These are phyloP conservation scores for Orussus abietinus DNA, from an alignment of 1,140 invertebrate species.

Conservation along the genomic window DNA sequence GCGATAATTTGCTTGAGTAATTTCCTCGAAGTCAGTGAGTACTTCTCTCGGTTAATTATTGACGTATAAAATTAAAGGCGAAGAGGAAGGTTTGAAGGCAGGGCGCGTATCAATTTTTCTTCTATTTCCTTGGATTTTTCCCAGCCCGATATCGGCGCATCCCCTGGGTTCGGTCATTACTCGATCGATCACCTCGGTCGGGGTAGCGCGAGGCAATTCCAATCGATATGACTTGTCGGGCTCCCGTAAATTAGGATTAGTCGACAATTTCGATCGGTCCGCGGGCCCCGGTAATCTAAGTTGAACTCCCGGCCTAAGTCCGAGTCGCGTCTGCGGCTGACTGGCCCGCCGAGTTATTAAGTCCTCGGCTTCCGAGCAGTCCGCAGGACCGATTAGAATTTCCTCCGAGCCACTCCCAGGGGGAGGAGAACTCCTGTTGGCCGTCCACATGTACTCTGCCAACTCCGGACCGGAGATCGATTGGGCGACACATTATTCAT, in stretches of 20 bases:
- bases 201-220: constrained; percentile 10
- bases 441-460: too few species aligned
- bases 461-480: too few species aligned
- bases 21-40: too few species aligned
- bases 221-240: constrained; percentile 30
- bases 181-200: constrained; percentile 15
- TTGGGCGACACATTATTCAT: too few species aligned
- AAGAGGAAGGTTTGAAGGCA: too few species aligned
- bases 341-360: constrained; percentile 19
- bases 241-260: constrained; percentile 37
- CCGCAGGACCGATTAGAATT: constrained; percentile 31
- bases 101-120: constrained; percentile 1
- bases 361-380: constrained; percentile 11
- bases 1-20: too few species aligned
- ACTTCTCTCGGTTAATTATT: too few species aligned
- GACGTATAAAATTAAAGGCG: too few species aligned
- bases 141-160: too few species aligned
- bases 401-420: constrained; percentile 21
- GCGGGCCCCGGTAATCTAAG: constrained; percentile 25
- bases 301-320: constrained; percentile 23
- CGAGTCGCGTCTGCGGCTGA: constrained; percentile 16
- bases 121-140: neutral
- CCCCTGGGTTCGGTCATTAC: too few species aligned
- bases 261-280: constrained; percentile 18
- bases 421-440: too few species aligned